These are phyloP conservation scores for Ryuthela nishihirai DNA, from an alignment of 2,888 invertebrate genomes.

Conservation along the genomic window DNA sequence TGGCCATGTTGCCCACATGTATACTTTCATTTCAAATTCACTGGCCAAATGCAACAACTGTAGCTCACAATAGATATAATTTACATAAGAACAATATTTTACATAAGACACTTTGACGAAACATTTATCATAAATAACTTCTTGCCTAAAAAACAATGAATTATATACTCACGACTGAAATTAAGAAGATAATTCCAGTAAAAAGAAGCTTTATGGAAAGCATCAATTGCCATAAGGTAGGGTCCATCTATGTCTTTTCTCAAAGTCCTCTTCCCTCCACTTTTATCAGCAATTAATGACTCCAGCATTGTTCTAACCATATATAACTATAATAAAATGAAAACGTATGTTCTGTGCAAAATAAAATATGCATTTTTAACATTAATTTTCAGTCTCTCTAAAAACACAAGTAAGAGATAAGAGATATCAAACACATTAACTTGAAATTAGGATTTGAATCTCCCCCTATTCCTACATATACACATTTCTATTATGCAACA, in stretches of 20 bases:
- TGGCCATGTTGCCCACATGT: too few relatives aligned
- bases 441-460: too few relatives aligned
- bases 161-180: slow-evolving; percentile 67
- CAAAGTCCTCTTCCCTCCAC: slow-evolving; percentile 87
- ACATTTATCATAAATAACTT: not conserved
- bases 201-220: slow-evolving; percentile 93
- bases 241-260: slow-evolving; percentile 95
- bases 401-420: too few relatives aligned
- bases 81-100: not conserved
- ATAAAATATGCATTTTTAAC: too few relatives aligned
- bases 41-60: too few relatives aligned
- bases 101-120: not conserved
- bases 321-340: slow-evolving; percentile 66
- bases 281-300: slow-evolving; percentile 94
- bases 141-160: not conserved
- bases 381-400: too few relatives aligned
- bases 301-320: slow-evolving; percentile 99
- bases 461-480: too few relatives aligned
- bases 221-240: slow-evolving; percentile 86
- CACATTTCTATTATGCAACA: too few relatives aligned
- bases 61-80: not conserved
- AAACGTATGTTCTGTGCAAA: too few relatives aligned
- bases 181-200: slow-evolving; percentile 94
- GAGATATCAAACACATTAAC: too few relatives aligned
- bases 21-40: too few relatives aligned